Percentiles rank a stretch among this genome's conserved stretches.
Conservation (phyloP, 2,888 invertebrate genomes). For the Hyposoter dolosus region DNA sequence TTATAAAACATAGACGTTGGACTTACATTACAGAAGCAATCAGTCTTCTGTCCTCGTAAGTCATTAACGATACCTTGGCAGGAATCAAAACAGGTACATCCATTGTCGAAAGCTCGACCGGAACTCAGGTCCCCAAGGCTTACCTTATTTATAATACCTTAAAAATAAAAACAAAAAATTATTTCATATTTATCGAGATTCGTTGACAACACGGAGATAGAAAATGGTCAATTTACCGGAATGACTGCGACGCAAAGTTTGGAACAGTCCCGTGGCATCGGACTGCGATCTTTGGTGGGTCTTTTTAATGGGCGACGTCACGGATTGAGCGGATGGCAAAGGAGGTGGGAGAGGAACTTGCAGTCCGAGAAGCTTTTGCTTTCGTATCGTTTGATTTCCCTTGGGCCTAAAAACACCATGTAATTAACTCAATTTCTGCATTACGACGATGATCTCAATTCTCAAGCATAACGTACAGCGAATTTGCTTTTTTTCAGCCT, state of each 20-base stretch:
- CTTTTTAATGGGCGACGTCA: constrained; percentile 87
- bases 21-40: constrained; percentile 91
- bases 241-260: constrained; percentile 84
- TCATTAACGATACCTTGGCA: constrained; percentile 93
- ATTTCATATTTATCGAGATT: background rate
- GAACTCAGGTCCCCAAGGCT: constrained; percentile 96
- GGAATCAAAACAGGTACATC: constrained; percentile 96
- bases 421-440: background rate
- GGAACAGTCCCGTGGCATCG: constrained; percentile 91
- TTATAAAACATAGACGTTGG: background rate
- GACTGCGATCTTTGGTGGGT: constrained; percentile 94
- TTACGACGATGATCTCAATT: background rate
- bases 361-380: constrained; percentile 79
- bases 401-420: constrained; percentile 79
- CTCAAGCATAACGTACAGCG: background rate
- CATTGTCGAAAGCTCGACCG: constrained; percentile 98
- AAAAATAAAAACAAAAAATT: constrained; percentile 16
- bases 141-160: constrained; percentile 86
- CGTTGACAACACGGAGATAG: background rate
- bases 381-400: constrained; percentile 80
- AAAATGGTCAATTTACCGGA: constrained; percentile 77
- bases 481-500: background rate
- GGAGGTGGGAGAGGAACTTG: constrained; percentile 83
- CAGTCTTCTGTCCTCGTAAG: constrained; percentile 90
- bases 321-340: constrained; percentile 81